Base-by-base conservation (phyloP, 2,113 vertebrate species). In the Donacobius atricapilla region DNA sequence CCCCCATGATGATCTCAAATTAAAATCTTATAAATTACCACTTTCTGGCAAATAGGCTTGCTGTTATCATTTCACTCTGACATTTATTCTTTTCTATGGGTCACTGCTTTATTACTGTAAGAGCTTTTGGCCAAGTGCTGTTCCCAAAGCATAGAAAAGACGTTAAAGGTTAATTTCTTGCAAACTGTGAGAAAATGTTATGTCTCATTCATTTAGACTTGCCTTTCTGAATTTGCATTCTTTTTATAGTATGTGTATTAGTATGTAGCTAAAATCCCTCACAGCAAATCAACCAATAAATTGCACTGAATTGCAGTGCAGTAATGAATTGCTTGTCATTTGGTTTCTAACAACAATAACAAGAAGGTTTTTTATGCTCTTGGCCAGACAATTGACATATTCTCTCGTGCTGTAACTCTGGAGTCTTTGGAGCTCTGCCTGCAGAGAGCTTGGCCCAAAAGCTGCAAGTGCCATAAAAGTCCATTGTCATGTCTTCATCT, bases 11-110 rank as follows among this genome's bases (percentile, higher is more conserved):
- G 96, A 96, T 96, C 95, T 95, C 92, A 96, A 96, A 97, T 97
- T 96, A 96, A 96, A 97, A 94, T 95, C 96, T 97, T 97, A 97
- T 95, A 96, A 97, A 97, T 97, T 97, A 96, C 96, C 96, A 92
- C 96, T 96, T 96, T 90, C 94, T 97, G 94, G 92, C 93, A 96
- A 96, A 96, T 96, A 96, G 80, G 80, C 92, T 96, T 82, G 88
- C 92, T 94, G 96, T 96, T 97, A 94, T 96, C 94, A 93, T 95
- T 96, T 97, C 86, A 92, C 86, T 96, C 80, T 96, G 96, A 97
- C 96, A 96, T 96, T 97, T 96, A 96, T 97, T 95, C 86, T 92
- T 94, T 94, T 86, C 93, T 94, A 39, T 94, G 96, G 96, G 92
- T 96, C 94, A 96, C 80, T 94, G 94, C 93, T 97, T 95, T 97